Conservation (phyloP, 1,140 invertebrate genomes). For the Scylla paramamosain region DNA sequence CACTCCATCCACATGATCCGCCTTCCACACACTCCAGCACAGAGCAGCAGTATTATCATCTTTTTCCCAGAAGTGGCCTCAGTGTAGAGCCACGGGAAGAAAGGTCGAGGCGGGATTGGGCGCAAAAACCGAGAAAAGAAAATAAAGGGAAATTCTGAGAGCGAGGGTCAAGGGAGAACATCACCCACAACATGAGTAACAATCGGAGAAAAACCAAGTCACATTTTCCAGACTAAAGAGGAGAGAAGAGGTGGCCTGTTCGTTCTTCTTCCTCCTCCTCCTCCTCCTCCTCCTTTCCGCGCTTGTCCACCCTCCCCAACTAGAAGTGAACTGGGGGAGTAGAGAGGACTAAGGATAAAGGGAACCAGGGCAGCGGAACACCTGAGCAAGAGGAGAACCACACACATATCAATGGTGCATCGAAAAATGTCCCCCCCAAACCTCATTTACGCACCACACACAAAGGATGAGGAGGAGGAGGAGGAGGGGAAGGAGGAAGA, state of each 20-base stretch:
- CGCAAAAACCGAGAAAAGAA: background rate
- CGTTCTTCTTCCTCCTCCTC: background rate
- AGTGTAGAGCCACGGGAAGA: no score
- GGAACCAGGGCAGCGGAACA: background rate
- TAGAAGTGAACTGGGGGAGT: background rate
- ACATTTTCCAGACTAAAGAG: constrained; percentile 14
- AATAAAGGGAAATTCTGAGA: background rate
- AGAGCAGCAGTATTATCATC: no score
- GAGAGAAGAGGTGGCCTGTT: background rate
- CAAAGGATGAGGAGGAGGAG: no score
- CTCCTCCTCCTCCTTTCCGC: background rate
- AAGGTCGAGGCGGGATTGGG: background rate
- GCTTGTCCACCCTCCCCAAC: background rate
- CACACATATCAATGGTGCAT: no score
- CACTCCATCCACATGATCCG: no score
- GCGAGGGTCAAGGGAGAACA: background rate
- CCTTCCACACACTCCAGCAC: no score
- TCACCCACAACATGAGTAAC: constrained; percentile 1
- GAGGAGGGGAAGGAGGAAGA: no score
- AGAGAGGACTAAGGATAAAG: background rate
- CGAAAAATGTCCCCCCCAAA: no score
- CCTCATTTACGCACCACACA: no score
- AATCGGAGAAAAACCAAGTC: background rate
- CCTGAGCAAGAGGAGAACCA: background rate
- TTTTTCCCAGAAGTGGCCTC: no score